A percentile compares a stretch with the other conserved stretches of the same genome.
Evolutionary conservation across 2,888 invertebrate genomes (phyloP).

Genomic region (Diaphora mendica): DNA sequence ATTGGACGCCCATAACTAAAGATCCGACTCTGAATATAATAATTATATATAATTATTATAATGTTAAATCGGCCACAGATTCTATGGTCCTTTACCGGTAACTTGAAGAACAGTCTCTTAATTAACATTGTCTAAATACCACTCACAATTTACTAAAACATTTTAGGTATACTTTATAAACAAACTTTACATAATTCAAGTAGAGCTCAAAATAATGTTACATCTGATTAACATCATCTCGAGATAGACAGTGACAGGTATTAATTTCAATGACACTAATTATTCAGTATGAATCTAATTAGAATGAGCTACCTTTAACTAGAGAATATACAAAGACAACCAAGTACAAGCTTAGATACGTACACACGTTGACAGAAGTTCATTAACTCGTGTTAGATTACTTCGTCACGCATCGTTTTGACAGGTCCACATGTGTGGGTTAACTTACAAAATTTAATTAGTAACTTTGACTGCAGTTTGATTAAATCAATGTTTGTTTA

Average conservation of each 20-base stretch:
- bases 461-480: neutral
- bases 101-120: neutral
- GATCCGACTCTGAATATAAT: too few species aligned
- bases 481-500: neutral
- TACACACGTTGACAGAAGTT: conserved; percentile 15
- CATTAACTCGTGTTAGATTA: conserved; percentile 13
- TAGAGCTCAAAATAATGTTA: conserved; percentile 18
- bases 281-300: conserved; percentile 33
- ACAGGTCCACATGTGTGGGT: neutral
- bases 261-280: conserved; percentile 39
- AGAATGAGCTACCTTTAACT: conserved; percentile 13
- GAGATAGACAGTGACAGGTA: conserved; percentile 38
- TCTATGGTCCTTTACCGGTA: too few species aligned
- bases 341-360: conserved; percentile 8
- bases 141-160: neutral
- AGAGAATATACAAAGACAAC: conserved; percentile 6
- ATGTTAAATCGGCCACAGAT: too few species aligned
- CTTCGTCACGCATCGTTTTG: conserved; percentile 9
- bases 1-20: too few species aligned
- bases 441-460: neutral
- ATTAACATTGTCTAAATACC: neutral
- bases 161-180: conserved; percentile 20
- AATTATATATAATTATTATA: too few species aligned
- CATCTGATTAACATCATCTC: conserved; percentile 32
- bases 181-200: conserved; percentile 15